Base-by-base conservation (phyloP, 2,888 invertebrate genomes). In the Tinea trinotella region DNA sequence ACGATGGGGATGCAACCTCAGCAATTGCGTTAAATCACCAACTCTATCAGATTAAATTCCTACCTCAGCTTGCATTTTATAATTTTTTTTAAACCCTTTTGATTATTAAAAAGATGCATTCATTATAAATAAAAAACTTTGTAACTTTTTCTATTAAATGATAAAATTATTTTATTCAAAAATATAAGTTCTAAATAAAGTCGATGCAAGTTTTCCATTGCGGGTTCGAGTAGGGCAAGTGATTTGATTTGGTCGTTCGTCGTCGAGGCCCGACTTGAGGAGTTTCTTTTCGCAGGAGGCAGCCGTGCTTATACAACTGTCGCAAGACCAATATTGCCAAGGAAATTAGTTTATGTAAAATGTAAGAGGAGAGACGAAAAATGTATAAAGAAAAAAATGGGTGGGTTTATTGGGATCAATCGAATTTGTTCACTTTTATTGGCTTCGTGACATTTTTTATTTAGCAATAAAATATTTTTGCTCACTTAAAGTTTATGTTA, bases 311-410 rank as follows among this genome's bases (percentile, higher is more conserved):
- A 20, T 15, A 75, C 71, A 76, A 81, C 82, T 81, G 82, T 76
- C 79, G 81, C 75, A 74, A 76, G 77, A 82, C 81, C 84, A 83
- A 85, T 85, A 85, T 84, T 84, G 82, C 76, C 70, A 68, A 78
- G 84, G 82, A 84, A 85, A 85, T 85, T 83, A 84, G 84, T 84
- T 85, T 85, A 85, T 82, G 81, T 79, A 83, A 83, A 84, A 84
- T 82, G 80, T 81, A 81, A 20, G 81, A 82, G 79, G 79, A 76
- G 76, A 71, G 79, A 73, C 73, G 76, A 78, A 80, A 77, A 84
- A 80, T 80, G 77, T 17, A 77, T 76, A 66, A 65, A 71, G 73
- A 72, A 74, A 76, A n/a, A 79, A 81, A 71, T 74, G 74, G 69
- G 72, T 65, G 65, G 70, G 75, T 76, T 78, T 78, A 79, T 62